Conservation (phyloP, 2,797 vertebrate genomes). For the Typhlichthys subterraneus region DNA sequence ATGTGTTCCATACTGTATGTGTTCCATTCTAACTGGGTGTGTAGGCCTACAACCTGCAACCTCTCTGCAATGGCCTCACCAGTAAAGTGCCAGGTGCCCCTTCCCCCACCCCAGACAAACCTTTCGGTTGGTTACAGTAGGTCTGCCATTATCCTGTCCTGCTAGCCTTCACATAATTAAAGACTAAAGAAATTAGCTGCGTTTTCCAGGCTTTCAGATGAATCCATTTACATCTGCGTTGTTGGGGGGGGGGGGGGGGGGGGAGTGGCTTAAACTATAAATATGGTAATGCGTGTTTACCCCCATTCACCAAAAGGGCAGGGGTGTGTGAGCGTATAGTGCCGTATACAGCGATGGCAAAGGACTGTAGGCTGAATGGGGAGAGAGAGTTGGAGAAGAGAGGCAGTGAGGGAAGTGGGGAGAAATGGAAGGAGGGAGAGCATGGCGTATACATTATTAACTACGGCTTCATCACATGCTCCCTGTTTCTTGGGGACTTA, state of each 20-base stretch:
- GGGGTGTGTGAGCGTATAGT: constrained; percentile 39
- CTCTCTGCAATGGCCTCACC: no score
- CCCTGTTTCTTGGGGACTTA: constrained; percentile 84
- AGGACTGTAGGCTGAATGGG: constrained; percentile 34
- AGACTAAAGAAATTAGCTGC: constrained; percentile 61
- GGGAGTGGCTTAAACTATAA: constrained; percentile 66
- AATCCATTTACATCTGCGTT: constrained; percentile 58
- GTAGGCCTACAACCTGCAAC: no score
- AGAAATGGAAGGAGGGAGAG: constrained; percentile 26
- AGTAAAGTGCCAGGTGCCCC: no score
- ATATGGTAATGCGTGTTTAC: constrained; percentile 80
- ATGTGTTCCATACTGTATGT: no score
- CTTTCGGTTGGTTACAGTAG: no score
- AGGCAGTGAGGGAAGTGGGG: constrained; percentile 15
- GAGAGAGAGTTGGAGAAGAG: constrained; percentile 12
- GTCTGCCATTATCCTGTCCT: no score
- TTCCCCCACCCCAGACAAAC: no score
- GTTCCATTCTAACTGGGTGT: no score
- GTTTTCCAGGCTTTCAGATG: constrained; percentile 57
- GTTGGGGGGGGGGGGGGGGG: constrained; percentile 45
- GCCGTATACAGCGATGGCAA: constrained; percentile 42
- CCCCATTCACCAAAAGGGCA: constrained; percentile 68
- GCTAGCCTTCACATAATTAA: constrained; percentile 53
- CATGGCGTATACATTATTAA: constrained; percentile 83
- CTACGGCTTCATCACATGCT: constrained; percentile 83